Percentiles rank a stretch among this genome's conserved stretches.
phyloP scores from a whole-genome alignment of 2,797 vertebrate species.

The Diplodus sargus region DNA sequence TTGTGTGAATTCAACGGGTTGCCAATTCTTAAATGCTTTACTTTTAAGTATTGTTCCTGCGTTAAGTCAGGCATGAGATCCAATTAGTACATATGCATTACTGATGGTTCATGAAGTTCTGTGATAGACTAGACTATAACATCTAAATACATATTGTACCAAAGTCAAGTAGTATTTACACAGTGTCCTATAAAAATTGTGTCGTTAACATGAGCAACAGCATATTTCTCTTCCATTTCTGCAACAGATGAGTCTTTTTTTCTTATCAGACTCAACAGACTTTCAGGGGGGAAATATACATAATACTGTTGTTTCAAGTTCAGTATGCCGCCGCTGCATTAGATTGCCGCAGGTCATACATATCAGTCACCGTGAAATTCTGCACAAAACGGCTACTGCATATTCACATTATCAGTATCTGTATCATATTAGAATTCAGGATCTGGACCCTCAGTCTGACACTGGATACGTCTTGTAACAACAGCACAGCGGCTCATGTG shows the following conservation, averaged over 20 bases:
- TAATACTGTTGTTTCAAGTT: constrained; percentile 21
- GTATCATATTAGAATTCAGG: background rate
- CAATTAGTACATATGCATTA: no score
- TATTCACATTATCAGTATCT: constrained; percentile 9
- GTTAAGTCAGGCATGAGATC: no score
- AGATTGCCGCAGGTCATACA: constrained; percentile 21
- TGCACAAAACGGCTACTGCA: constrained; percentile 25
- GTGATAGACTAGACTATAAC: no score
- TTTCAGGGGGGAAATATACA: constrained; percentile 10
- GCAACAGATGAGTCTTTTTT: background rate
- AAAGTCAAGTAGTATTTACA: background rate
- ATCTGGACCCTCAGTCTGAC: constrained; percentile 17
- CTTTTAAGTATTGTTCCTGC: no score
- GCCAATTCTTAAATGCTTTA: no score
- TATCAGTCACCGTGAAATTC: constrained; percentile 19
- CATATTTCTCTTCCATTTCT: constrained; percentile 5
- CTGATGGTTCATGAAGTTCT: no score
- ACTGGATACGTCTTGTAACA: constrained; percentile 34
- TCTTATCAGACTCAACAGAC: constrained; percentile 9
- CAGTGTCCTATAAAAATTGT: constrained; percentile 5
- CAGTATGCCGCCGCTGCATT: constrained; percentile 11
- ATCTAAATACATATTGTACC: background rate
- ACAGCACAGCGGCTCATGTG: constrained; percentile 2
- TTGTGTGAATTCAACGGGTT: no score
- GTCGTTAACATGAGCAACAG: background rate